Evolutionary conservation across 1,140 invertebrate species (phyloP), one percentile per base, ranked within the genome.

Genomic region (Tetramorium parvispinum): DNA sequence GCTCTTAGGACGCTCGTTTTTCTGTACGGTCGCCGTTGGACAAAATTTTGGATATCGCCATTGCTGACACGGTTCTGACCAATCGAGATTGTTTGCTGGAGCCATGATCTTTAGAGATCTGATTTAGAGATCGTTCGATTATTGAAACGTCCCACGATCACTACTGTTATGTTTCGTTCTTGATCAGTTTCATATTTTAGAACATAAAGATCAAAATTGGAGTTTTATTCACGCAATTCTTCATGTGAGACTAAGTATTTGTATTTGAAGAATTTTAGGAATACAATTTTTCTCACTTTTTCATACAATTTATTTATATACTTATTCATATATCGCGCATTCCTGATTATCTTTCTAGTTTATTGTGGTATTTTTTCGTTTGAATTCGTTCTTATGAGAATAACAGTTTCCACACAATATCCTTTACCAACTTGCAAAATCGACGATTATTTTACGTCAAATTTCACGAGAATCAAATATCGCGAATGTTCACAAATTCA

Each of bases 1-100:
- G 55, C 91, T 94, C 71, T 93, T 94, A 10, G 91, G 91, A 46
- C 86, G 88, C 21, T 91, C 91, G 7, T 85, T 78, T 68, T 92
- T 93, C 55, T 85, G 83, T 13, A 85, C 86, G 3, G 76, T 87
- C 18, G 57, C n/a, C 0, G 88, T 10, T 2, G 92, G 77, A 85
- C 91, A 92, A 3, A 92, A 46, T 89, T 93, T 94, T 21, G 94
- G 94, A 59, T 94, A 95, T 5, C 94, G 91, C 94, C 94, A 94
- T 10, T 93, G 92, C 24, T 95, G 94, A 78, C 92, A 89, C 0
- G 94, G 94, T 11, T 95, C 94, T 13, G 94, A 94, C 93, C 94
- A 95, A 59, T 94, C 93, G 37, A 95, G 65, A 4, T 91, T 92
- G 18, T 89, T 94, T 0, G 93, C 90, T 2, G 94, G 94, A 40